phyloP scores from a whole-genome alignment of 2,113 vertebrate species.

The Pseudolaguvia tuberculata region DNA sequence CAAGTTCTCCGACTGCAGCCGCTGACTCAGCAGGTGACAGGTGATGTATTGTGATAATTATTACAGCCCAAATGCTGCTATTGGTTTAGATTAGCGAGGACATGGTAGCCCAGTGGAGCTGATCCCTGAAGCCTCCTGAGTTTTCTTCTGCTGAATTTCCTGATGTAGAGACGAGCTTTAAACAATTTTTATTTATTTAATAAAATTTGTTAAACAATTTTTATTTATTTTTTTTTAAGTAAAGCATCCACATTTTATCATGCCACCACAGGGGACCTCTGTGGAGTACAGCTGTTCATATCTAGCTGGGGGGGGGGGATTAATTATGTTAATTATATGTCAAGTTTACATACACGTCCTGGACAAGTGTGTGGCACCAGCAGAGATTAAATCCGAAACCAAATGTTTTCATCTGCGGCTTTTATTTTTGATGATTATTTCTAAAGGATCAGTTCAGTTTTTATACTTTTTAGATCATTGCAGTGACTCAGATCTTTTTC shows the following conservation, averaged over 20 bases:
- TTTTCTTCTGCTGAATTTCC: background rate
- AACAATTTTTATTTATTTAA: background rate
- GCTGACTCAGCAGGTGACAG: slow-evolving; percentile 2
- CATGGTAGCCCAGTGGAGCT: background rate
- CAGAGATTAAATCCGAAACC: background rate
- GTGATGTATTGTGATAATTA: slow-evolving; percentile 21
- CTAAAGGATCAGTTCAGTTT: too few relatives aligned
- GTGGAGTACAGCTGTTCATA: slow-evolving; percentile 21
- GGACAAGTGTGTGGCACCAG: background rate
- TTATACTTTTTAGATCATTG: slow-evolving; percentile 11
- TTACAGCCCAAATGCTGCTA: slow-evolving; percentile 8
- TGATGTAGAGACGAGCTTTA: slow-evolving; percentile 1
- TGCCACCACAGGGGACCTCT: background rate
- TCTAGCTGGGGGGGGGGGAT: slow-evolving; percentile 18
- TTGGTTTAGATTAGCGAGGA: slow-evolving; percentile 23
- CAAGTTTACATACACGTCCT: slow-evolving; percentile 20
- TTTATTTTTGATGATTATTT: slow-evolving; percentile 7
- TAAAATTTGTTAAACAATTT: slow-evolving; percentile 11
- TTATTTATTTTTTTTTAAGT: background rate
- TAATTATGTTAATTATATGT: slow-evolving; percentile 17
- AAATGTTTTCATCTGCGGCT: slow-evolving; percentile 10
- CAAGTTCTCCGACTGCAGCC: background rate
- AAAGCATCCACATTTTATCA: background rate
- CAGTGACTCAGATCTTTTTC: too few relatives aligned
- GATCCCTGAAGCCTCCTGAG: background rate